Conservation (phyloP, 2,113 vertebrate genomes). For the Herpetotheres cachinnans region DNA sequence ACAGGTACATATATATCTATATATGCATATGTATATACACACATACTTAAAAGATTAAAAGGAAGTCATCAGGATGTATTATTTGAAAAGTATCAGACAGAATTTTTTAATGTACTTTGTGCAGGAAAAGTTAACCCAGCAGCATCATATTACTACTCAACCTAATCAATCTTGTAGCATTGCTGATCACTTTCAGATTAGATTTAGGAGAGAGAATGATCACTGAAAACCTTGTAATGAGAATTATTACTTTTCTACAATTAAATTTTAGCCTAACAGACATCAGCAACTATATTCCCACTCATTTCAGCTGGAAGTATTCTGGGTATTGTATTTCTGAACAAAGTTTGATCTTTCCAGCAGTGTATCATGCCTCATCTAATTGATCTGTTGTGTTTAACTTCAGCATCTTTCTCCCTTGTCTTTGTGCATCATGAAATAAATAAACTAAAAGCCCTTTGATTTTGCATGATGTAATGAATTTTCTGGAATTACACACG, state of each 20-base stretch:
- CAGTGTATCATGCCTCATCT: background rate
- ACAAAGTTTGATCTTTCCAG: background rate
- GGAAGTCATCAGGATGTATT: background rate
- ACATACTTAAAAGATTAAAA: background rate
- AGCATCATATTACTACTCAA: background rate
- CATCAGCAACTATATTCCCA: background rate
- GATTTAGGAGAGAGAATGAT: background rate
- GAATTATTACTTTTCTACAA: background rate
- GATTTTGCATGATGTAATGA: background rate
- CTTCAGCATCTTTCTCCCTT: background rate
- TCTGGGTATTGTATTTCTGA: background rate
- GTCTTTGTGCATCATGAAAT: background rate
- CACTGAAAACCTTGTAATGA: background rate
- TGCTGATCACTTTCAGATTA: conserved; percentile 10
- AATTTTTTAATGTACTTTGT: background rate
- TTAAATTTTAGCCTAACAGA: background rate
- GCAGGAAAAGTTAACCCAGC: background rate
- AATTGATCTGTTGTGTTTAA: background rate
- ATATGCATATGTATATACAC: background rate
- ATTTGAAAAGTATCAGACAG: background rate
- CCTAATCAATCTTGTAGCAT: background rate
- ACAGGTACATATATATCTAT: background rate
- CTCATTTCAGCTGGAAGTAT: background rate
- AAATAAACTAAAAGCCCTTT: background rate
- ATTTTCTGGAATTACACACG: background rate